These are phyloP conservation scores for Trochalopteron elliotii DNA, from an alignment of 2,113 vertebrate species.

Conservation along the genomic window DNA sequence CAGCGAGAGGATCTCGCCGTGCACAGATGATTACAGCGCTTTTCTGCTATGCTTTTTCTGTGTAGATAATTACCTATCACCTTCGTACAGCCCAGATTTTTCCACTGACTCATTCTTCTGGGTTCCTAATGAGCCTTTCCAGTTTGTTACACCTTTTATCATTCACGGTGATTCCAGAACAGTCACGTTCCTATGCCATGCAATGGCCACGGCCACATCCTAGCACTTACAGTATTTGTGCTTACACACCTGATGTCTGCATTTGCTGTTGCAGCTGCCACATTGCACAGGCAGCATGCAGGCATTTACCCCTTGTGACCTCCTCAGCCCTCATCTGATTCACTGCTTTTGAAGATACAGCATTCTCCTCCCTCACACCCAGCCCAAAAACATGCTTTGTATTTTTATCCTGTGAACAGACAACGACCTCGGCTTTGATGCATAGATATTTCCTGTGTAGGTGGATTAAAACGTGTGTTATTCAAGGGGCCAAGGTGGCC, in stretches of 20 bases:
- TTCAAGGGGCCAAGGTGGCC: neutral
- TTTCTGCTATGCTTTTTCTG: neutral
- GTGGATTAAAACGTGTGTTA: neutral
- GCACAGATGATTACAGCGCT: neutral
- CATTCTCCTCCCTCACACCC: neutral
- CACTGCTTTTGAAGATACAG: neutral
- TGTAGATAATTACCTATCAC: neutral
- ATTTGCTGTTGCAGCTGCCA: neutral
- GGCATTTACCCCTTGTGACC: neutral
- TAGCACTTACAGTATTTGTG: neutral
- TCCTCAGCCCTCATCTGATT: neutral
- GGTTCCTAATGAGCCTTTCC: neutral
- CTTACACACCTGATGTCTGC: neutral
- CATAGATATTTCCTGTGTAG: neutral
- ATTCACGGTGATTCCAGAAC: neutral
- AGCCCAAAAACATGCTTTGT: neutral
- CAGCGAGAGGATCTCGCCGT: neutral
- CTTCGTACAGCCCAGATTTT: neutral
- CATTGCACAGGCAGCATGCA: neutral
- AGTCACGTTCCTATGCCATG: neutral
- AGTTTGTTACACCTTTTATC: constrained; percentile 3
- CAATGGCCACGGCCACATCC: neutral
- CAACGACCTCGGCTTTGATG: neutral
- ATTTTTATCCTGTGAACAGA: neutral
- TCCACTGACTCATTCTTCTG: constrained; percentile 1